Evolutionary conservation across 2,888 invertebrate species (phyloP), one percentile per base, ranked within the genome.

Genomic region (Idaea dimidiata): DNA sequence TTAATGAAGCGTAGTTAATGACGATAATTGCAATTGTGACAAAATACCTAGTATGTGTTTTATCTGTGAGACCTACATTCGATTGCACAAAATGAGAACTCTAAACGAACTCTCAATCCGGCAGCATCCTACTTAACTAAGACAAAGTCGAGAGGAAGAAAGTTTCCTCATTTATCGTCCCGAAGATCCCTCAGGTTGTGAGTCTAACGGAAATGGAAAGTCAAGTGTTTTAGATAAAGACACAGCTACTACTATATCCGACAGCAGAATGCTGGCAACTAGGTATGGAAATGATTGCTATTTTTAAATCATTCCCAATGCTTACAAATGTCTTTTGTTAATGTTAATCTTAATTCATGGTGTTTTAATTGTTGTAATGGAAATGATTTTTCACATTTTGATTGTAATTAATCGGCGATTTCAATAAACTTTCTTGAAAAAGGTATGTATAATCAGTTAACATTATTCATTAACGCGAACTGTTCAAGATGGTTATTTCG

Each of bases 181-280:
- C 72, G 69, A 72, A 83, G 81, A 82, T 87, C 81, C 81, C 80
- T 71, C 70, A 82, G 84, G 88, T 85, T 86, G 83, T 75, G 77
- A 75, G 78, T 82, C 79, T 76, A 76, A 74, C 78, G 87, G 85
- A 88, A 88, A 89, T 88, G 85, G 86, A 89, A 87, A 88, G 88
- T 86, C 85, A 86, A 88, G 83, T 82, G 78, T 77, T 80, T 80
- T 82, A 80, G 79, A 77, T 79, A 73, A 73, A 76, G 73, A 87
- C 84, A 87, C 84, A 85, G 85, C 83, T 84, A 80, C 74, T 71
- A 3, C 24, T 24, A 24, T 24, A 24, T 24, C 24, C 24, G 24
- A 24, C 24, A 24, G 24, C 24, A 24, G 24, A 24, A 24, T 1
- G 24, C 24, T 24, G n/a, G n/a, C n/a, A n/a, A n/a, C n/a, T n/a